phyloP scores from a whole-genome alignment of 1,140 invertebrate genomes.

The Magallana gigas region DNA sequence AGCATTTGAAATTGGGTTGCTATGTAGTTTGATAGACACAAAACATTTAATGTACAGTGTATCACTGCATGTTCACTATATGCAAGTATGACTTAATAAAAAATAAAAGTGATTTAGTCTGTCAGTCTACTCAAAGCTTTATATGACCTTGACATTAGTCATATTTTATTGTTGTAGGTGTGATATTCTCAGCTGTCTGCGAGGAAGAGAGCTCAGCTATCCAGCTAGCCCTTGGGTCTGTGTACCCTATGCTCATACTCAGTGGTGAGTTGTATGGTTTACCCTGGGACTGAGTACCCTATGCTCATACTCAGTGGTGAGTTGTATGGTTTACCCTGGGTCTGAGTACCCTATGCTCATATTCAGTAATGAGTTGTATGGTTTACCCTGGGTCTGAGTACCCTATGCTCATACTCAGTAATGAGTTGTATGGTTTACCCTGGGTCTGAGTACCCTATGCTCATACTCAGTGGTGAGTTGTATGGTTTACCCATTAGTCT shows the following conservation, averaged over 20 bases:
- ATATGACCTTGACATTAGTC: too few species aligned
- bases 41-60: too few species aligned
- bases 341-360: too few species aligned
- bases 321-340: neutral
- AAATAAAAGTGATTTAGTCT: neutral
- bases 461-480: slow-evolving; percentile 83
- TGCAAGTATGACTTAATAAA: too few species aligned
- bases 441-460: too few species aligned
- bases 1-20: too few species aligned
- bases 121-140: neutral
- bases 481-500: slow-evolving; percentile 94
- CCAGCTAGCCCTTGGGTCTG: slow-evolving; percentile 94
- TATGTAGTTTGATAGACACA: too few species aligned
- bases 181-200: slow-evolving; percentile 85
- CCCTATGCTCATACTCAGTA: neutral
- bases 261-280: slow-evolving; percentile 84
- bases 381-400: neutral
- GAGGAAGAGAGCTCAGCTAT: slow-evolving; percentile 95
- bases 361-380: neutral
- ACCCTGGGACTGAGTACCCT: too few species aligned
- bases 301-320: neutral
- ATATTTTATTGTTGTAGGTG: slow-evolving; percentile 52
- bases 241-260: slow-evolving; percentile 94
- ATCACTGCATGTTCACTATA: too few species aligned
- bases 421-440: neutral